phyloP scores from a whole-genome alignment of 2,113 vertebrate genomes.

The Peromyscus leucopus region DNA sequence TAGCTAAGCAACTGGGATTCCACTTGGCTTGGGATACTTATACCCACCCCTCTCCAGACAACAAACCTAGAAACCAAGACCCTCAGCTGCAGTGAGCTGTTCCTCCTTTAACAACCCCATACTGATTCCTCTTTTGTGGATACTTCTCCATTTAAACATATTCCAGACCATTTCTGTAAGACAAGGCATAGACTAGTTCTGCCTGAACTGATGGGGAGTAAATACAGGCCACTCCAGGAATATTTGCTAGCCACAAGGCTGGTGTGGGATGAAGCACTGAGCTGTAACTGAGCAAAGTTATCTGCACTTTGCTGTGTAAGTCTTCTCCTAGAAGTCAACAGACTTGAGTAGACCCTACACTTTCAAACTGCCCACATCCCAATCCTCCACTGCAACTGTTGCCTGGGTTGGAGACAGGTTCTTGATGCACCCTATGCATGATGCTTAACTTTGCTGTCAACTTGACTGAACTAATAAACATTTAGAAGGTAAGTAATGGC shows the following conservation, averaged over 20 bases:
- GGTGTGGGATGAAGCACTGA: too few relatives aligned
- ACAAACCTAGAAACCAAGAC: background rate
- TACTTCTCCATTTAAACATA: background rate
- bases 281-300: background rate
- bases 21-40: background rate
- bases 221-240: background rate
- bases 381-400: background rate
- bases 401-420: background rate
- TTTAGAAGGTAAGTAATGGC: background rate
- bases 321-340: background rate
- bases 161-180: background rate
- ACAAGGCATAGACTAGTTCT: too few relatives aligned
- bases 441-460: background rate
- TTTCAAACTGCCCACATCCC: background rate
- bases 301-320: background rate
- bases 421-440: background rate
- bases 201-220: background rate
- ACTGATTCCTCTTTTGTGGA: background rate
- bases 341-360: background rate
- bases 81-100: background rate
- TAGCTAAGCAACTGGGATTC: background rate
- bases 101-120: background rate
- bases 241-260: background rate
- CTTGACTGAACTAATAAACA: background rate
- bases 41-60: background rate